Conservation (phyloP, 2,888 invertebrate genomes). For the Strigamia crassipes region DNA sequence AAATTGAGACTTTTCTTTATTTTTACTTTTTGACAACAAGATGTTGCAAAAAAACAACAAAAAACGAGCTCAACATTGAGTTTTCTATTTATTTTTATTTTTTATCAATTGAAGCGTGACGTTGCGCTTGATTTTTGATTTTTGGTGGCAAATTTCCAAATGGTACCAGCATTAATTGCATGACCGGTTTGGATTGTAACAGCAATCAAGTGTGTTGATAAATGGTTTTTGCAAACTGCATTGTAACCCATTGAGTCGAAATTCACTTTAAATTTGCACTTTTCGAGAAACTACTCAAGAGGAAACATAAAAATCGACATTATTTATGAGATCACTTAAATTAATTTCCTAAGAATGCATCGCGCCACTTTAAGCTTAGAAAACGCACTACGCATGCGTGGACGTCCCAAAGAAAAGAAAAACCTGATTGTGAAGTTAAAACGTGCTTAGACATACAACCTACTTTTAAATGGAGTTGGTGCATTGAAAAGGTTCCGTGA, state of each 20-base stretch:
- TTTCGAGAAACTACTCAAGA: no score
- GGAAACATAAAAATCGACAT: no score
- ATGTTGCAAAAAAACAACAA: no score
- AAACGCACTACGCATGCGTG: background rate
- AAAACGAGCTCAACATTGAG: no score
- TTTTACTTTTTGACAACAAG: no score
- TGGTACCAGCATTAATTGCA: background rate
- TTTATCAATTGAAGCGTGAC: background rate
- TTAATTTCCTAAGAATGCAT: background rate
- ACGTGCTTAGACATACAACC: background rate
- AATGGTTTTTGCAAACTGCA: background rate
- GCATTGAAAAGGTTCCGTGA: constrained; percentile 5
- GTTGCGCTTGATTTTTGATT: background rate
- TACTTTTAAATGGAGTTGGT: constrained; percentile 1
- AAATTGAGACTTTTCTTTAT: no score
- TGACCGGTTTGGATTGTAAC: background rate
- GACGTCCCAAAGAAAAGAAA: background rate
- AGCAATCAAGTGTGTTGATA: constrained; percentile 1
- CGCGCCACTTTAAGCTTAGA: background rate
- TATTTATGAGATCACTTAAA: no score
- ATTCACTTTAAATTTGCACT: no score
- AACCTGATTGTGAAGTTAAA: constrained; percentile 23
- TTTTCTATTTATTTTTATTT: background rate
- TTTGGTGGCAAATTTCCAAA: background rate
- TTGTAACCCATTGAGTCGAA: background rate